phyloP scores from a whole-genome alignment of 92 coral and sea anemone species.

The Meandrina meandrites region DNA sequence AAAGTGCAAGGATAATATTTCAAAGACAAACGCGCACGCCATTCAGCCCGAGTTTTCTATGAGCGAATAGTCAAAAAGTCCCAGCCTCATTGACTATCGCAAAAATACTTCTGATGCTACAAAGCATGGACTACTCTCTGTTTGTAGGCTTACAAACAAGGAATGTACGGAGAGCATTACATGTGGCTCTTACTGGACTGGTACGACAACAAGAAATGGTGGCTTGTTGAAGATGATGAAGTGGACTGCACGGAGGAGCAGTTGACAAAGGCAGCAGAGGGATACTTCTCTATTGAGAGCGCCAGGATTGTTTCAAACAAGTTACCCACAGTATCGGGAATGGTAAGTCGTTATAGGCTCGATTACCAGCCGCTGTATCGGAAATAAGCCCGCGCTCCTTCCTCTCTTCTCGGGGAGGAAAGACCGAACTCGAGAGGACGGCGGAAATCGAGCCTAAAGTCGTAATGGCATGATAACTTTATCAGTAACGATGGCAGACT shows the following conservation, averaged over 20 bases:
- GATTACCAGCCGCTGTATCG: too few relatives aligned
- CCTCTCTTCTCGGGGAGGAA: too few relatives aligned
- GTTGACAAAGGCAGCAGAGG: conserved; percentile 45
- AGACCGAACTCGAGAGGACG: too few relatives aligned
- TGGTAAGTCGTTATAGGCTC: conserved; percentile 40
- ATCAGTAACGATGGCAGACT: too few relatives aligned
- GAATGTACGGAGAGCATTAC: conserved; percentile 68
- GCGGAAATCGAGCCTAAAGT: too few relatives aligned
- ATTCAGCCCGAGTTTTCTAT: too few relatives aligned
- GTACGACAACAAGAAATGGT: conserved; percentile 64
- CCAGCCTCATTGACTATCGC: too few relatives aligned
- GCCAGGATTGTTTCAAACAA: conserved; percentile 36
- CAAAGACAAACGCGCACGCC: too few relatives aligned
- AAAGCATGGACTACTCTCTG: not conserved
- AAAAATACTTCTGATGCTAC: not conserved
- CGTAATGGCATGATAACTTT: too few relatives aligned
- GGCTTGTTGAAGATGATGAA: conserved; percentile 45
- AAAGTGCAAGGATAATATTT: too few relatives aligned
- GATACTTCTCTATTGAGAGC: conserved; percentile 72
- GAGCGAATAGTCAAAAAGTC: too few relatives aligned
- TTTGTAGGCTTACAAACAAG: conserved; percentile 71
- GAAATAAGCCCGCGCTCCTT: too few relatives aligned
- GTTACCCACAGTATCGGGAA: conserved; percentile 51
- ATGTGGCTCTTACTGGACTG: conserved; percentile 72
- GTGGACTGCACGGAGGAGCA: conserved; percentile 58